Percentiles rank a stretch among this genome's conserved stretches.
Evolutionary conservation across 2,113 vertebrate species (phyloP).

Genomic region (Scortum barcoo): DNA sequence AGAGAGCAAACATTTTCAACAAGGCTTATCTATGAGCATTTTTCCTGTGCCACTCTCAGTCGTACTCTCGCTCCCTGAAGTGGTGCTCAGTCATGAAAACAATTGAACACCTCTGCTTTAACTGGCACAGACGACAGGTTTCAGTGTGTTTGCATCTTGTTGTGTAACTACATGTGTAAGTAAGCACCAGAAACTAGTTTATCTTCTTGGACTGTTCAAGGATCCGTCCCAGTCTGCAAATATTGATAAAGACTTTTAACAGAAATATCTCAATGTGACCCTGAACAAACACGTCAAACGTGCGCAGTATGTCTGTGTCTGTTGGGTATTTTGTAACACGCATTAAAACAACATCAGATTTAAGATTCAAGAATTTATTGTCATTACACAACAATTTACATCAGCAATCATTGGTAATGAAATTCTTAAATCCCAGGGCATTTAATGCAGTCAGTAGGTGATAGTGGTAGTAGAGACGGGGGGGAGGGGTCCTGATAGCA

Average conservation of each 20-base stretch:
- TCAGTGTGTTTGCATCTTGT: background rate
- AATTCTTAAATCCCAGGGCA: too few species aligned
- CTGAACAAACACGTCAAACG: background rate
- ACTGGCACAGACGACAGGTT: background rate
- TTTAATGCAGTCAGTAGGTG: too few species aligned
- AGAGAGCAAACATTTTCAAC: too few species aligned
- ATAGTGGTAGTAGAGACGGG: too few species aligned
- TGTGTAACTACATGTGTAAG: slow-evolving; percentile 27
- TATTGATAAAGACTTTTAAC: slow-evolving; percentile 9
- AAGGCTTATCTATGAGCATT: too few species aligned
- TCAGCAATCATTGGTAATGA: too few species aligned
- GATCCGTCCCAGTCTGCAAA: slow-evolving; percentile 51
- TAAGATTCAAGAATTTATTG: too few species aligned
- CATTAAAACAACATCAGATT: background rate
- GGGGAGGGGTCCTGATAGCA: background rate
- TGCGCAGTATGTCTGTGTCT: background rate
- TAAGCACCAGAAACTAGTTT: slow-evolving; percentile 25
- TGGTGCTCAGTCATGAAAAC: too few species aligned
- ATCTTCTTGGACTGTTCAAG: slow-evolving; percentile 12
- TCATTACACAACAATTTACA: too few species aligned
- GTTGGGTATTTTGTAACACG: background rate
- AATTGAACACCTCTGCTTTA: too few species aligned
- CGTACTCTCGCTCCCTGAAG: too few species aligned
- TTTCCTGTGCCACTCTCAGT: too few species aligned
- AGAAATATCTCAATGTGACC: background rate